Base-by-base conservation (phyloP, 1,140 invertebrate species). In the Agrilus planipennis region DNA sequence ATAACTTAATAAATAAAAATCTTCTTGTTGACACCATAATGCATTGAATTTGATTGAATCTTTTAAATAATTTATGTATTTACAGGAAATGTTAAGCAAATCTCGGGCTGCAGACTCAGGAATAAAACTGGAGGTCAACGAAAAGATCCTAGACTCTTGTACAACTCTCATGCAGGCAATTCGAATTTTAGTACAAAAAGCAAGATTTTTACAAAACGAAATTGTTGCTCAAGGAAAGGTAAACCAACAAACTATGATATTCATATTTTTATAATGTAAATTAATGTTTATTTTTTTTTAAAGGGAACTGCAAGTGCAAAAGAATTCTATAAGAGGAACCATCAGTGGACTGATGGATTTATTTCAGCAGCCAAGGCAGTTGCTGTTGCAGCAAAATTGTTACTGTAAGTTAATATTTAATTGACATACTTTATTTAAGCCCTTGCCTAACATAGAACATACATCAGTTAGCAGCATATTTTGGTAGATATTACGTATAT, bases 261-360 rank as follows among this genome's bases (percentile, higher is more conserved):
- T 18, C 17, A 19, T 27, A 5, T 27, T 15, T 28, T 4, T 27
- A 5, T 2, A 12, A 19, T 44, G 15, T 15, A 14, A 28, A 17
- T 22, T 40, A 34, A 36, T 21, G 11, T 11, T 12, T 11, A 6
- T 7, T 9, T 15, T 20, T 46, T 15, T 42, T 49, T 47, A 34
- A 44, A 82, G 81, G 82, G 86, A 10, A 80, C 81, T 19, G 76
- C 80, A 2, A 81, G 81, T 17, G 80, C 78, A 2, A 84, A 88
- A 69, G 94, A 99, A 57, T 98, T 99, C 69, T 99, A 99, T 64
- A 92, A 96, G 61, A 71, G 90, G 50, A 98, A 99, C 65, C 92
- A 96, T 62, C 84, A 94, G 58, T 99, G 94, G 94, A 96, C 93
- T 0, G 92, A 99, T 67, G 96, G 95, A 7, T 72, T 99, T 11